Conservation (phyloP, 37 sponge, comb jelly and placozoan species). For the Ephydatia muelleri region DNA sequence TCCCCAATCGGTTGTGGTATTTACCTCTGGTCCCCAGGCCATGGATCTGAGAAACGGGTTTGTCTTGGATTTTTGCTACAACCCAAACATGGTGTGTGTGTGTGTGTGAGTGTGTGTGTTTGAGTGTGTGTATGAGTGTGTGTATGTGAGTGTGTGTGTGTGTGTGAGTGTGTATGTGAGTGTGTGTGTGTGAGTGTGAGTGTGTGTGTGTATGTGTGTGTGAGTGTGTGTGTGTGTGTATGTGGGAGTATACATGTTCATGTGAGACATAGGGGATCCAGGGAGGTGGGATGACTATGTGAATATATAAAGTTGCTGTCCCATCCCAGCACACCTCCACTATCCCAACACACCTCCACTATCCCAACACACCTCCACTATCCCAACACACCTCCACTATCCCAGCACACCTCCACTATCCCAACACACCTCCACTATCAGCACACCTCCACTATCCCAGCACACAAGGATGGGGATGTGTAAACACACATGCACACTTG, state of each 20-base stretch:
- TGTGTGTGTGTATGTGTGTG: slow-evolving; percentile 27
- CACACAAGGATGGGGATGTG: no score
- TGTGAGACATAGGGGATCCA: not conserved
- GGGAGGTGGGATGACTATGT: no score
- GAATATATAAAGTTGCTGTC: no score
- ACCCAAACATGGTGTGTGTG: slow-evolving; percentile 36
- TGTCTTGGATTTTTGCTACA: slow-evolving; percentile 54
- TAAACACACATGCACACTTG: no score
- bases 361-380: no score
- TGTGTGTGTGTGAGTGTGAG: slow-evolving; percentile 7
- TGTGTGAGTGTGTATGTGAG: slow-evolving; percentile 8
- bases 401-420: no score
- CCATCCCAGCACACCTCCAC: no score
- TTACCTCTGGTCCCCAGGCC: slow-evolving; percentile 6
- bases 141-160: not conserved
- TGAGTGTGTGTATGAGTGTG: not conserved
- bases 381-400: no score
- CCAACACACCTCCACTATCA: no score
- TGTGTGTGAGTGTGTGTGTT: not conserved
- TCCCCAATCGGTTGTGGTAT: not conserved
- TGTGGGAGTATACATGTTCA: not conserved
- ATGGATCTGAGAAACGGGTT: slow-evolving; percentile 71
- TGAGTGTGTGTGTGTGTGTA: not conserved
- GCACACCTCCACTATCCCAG: no score
- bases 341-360: no score